Evolutionary conservation across 2,113 vertebrate genomes (phyloP).

Genomic region (Protobothrops flavoviridis): DNA sequence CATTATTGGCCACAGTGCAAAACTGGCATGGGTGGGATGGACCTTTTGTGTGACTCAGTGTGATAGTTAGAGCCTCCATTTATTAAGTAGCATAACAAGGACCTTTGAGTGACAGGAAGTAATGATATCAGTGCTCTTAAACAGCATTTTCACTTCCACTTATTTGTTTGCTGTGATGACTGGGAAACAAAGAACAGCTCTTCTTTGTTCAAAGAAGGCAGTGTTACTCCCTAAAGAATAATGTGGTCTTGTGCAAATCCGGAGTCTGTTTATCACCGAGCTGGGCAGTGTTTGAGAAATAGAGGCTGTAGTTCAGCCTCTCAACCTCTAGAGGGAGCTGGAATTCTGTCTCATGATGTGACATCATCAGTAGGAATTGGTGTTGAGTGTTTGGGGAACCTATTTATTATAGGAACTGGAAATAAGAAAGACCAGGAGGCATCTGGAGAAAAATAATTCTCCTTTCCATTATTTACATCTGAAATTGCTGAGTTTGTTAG

Average conservation of each 20-base stretch:
- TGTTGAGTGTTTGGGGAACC: background rate
- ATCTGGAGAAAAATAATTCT: background rate
- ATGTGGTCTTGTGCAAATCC: background rate
- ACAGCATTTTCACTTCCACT: background rate
- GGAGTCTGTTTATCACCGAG: background rate
- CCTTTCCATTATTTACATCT: background rate
- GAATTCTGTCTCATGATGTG: background rate
- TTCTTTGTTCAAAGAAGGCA: conserved; percentile 24
- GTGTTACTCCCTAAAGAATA: background rate
- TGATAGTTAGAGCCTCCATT: background rate
- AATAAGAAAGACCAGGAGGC: background rate
- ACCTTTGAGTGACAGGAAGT: background rate
- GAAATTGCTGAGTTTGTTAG: background rate
- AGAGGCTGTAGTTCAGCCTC: background rate
- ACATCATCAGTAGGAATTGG: background rate
- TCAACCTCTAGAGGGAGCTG: background rate
- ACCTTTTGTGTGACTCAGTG: conserved; percentile 3
- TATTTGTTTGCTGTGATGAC: conserved; percentile 37
- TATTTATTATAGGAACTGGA: background rate
- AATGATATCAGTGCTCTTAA: background rate
- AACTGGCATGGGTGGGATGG: background rate
- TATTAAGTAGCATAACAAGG: background rate
- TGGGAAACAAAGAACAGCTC: conserved; percentile 29
- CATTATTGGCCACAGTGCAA: background rate
- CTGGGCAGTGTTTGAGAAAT: background rate